A percentile compares a stretch with the other conserved stretches of the same genome.
Evolutionary conservation across 1,140 invertebrate genomes (phyloP).

Genomic region (Gryon sp.): DNA sequence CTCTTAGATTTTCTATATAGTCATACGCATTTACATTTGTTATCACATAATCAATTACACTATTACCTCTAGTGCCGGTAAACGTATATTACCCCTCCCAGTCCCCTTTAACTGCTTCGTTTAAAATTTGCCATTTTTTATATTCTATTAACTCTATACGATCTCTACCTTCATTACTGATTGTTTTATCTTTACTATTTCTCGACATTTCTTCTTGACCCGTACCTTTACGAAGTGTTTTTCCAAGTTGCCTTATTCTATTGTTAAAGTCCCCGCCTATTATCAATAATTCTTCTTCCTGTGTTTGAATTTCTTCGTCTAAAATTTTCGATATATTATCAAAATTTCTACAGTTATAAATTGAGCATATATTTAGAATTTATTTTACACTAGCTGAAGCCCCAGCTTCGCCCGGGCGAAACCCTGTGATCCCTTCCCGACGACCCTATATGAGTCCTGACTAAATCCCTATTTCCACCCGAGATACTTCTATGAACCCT

Average conservation of each 20-base stretch:
- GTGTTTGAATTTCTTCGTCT: neutral
- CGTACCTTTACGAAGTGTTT: neutral
- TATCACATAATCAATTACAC: slow-evolving; percentile 39
- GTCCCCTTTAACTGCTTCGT: slow-evolving; percentile 11
- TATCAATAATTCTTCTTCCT: slow-evolving; percentile 62
- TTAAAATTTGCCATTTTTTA: neutral
- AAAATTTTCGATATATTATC: neutral
- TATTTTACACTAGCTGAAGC: too few species aligned
- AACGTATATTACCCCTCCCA: slow-evolving; percentile 36
- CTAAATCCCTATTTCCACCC: too few species aligned
- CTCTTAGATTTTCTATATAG: neutral
- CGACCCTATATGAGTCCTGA: too few species aligned
- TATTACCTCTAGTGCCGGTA: slow-evolving; percentile 3
- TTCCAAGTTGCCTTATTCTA: slow-evolving; percentile 32
- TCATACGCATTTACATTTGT: neutral
- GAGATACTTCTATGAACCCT: too few species aligned
- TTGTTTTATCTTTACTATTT: slow-evolving; percentile 22
- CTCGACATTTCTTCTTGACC: slow-evolving; percentile 1
- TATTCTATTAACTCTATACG: neutral
- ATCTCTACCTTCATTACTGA: slow-evolving; percentile 15
- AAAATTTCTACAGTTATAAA: slow-evolving; percentile 14
- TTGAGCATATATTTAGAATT: slow-evolving; percentile 26
- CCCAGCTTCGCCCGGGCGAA: too few species aligned
- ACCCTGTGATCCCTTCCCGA: too few species aligned
- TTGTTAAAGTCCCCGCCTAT: slow-evolving; percentile 65